phyloP scores from a whole-genome alignment of 2,888 invertebrate genomes.

The Nymphalis polychloros region DNA sequence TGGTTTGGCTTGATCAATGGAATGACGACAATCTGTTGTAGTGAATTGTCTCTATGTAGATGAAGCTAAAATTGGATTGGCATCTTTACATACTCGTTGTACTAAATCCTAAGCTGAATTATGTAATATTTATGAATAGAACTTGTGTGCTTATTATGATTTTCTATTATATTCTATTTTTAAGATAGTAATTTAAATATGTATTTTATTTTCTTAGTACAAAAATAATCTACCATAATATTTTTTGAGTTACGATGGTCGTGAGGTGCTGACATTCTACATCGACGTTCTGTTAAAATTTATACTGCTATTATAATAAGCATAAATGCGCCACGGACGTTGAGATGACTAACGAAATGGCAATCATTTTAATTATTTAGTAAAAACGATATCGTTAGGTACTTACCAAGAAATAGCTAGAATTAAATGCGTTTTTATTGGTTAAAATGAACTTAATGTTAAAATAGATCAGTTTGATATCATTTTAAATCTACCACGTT shows the following conservation, averaged over 20 bases:
- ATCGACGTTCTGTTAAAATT: slow-evolving; percentile 53
- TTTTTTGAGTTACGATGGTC: slow-evolving; percentile 55
- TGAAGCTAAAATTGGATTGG: too few species aligned
- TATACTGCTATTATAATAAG: slow-evolving; percentile 57
- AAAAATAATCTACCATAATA: slow-evolving; percentile 14
- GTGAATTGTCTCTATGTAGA: too few species aligned
- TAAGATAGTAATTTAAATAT: too few species aligned
- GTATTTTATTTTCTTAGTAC: neutral
- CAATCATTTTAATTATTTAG: slow-evolving; percentile 38
- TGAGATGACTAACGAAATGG: slow-evolving; percentile 48
- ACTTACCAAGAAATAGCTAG: slow-evolving; percentile 1
- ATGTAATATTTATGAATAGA: too few species aligned
- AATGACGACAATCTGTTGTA: too few species aligned
- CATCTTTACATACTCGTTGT: too few species aligned
- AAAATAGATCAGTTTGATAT: neutral
- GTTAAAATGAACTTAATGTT: neutral
- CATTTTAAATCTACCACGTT: too few species aligned
- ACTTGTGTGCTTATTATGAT: too few species aligned
- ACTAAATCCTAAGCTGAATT: too few species aligned
- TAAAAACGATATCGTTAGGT: slow-evolving; percentile 15
- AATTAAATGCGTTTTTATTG: neutral
- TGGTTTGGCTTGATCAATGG: too few species aligned
- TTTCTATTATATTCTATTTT: too few species aligned
- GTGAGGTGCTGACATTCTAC: slow-evolving; percentile 50
- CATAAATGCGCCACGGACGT: slow-evolving; percentile 46